These are phyloP conservation scores for Silurus lanzhouensis DNA, from an alignment of 2,797 vertebrate genomes.

Conservation along the genomic window DNA sequence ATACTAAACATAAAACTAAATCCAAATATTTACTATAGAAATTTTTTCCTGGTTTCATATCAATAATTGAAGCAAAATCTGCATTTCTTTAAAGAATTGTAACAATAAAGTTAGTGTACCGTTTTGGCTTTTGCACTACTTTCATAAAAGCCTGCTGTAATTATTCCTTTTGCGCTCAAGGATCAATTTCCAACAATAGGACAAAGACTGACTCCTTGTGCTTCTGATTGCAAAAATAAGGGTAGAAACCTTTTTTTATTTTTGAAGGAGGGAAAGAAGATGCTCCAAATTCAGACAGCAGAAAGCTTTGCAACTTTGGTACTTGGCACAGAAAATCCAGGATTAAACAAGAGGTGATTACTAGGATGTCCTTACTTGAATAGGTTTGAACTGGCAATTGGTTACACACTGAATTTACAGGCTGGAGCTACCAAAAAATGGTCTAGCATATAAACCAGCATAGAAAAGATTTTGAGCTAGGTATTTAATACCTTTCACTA, in stretches of 20 bases:
- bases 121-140: slow-evolving; percentile 11
- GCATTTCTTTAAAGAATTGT: neutral
- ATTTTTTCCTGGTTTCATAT: neutral
- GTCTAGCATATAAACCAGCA: neutral
- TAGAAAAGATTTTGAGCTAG: neutral
- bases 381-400: slow-evolving; percentile 25
- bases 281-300: slow-evolving; percentile 25
- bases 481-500: neutral
- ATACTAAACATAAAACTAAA: neutral
- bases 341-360: slow-evolving; percentile 57
- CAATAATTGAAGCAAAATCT: neutral
- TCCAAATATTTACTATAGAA: neutral
- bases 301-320: slow-evolving; percentile 34
- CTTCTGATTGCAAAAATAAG: slow-evolving; percentile 29
- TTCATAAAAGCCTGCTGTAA: slow-evolving; percentile 40
- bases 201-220: slow-evolving; percentile 31
- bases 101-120: slow-evolving; percentile 1
- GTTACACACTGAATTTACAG: neutral
- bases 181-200: slow-evolving; percentile 42
- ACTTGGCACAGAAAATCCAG: slow-evolving; percentile 37
- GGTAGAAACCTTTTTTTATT: neutral
- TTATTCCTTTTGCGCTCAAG: slow-evolving; percentile 38
- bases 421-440: neutral
- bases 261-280: slow-evolving; percentile 8
- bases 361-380: slow-evolving; percentile 40